A percentile compares a stretch with the other conserved stretches of the same genome.
Conservation (phyloP, 2,888 invertebrate species). For the Archaeoteleia sp. region DNA sequence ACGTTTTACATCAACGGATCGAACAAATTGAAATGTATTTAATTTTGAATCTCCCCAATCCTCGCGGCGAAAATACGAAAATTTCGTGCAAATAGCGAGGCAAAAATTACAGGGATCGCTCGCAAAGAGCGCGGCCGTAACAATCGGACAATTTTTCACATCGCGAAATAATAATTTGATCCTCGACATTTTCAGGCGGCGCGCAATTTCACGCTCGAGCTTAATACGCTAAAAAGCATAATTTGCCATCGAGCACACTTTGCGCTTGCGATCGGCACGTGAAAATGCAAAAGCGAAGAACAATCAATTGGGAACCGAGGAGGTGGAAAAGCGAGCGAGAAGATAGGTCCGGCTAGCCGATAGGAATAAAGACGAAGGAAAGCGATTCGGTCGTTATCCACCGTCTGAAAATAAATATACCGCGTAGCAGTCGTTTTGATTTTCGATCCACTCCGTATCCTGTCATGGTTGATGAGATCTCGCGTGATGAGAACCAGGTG, state of each 20-base stretch:
- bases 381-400: slow-evolving; percentile 16
- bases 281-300: slow-evolving; percentile 31
- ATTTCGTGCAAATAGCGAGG: too few relatives aligned
- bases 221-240: slow-evolving; percentile 43
- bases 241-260: slow-evolving; percentile 42
- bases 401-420: slow-evolving; percentile 38
- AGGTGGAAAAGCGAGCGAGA: neutral
- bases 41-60: too few relatives aligned
- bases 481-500: slow-evolving; percentile 62
- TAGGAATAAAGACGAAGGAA: too few relatives aligned
- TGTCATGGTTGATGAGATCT: slow-evolving; percentile 52
- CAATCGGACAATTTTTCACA: slow-evolving; percentile 45
- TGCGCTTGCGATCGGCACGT: slow-evolving; percentile 36
- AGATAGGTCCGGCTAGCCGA: slow-evolving; percentile 2
- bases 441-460: slow-evolving; percentile 48
- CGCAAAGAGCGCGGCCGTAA: too few relatives aligned
- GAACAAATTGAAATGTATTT: too few relatives aligned
- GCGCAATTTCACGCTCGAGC: slow-evolving; percentile 46
- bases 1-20: too few relatives aligned
- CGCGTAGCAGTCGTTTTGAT: slow-evolving; percentile 31
- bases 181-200: slow-evolving; percentile 28
- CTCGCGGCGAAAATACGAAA: too few relatives aligned
- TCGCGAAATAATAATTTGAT: slow-evolving; percentile 41
- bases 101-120: too few relatives aligned
- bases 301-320: slow-evolving; percentile 23